Evolutionary conservation across 2,888 invertebrate species (phyloP).

Genomic region (Himalopsyche anomala): DNA sequence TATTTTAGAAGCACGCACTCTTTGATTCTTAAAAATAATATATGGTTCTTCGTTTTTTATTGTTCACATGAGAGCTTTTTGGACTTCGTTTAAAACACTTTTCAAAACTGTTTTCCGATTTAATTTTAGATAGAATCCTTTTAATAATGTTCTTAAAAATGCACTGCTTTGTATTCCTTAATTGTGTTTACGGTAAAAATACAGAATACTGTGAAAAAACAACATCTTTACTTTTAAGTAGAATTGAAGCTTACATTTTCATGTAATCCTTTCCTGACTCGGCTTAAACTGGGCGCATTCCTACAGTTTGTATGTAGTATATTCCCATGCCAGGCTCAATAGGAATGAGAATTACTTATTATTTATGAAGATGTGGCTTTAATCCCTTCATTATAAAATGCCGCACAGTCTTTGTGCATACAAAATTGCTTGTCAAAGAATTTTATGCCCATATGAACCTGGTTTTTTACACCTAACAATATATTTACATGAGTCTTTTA

Average conservation of each 20-base stretch:
- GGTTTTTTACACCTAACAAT: too few relatives aligned
- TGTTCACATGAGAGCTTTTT: too few relatives aligned
- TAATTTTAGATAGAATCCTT: background rate
- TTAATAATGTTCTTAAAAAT: background rate
- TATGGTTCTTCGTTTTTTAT: too few relatives aligned
- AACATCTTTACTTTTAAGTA: conserved; percentile 6
- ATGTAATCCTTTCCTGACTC: conserved; percentile 12
- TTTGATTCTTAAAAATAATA: too few relatives aligned
- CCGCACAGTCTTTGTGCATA: conserved; percentile 17
- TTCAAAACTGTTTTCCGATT: background rate
- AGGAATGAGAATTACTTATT: conserved; percentile 24
- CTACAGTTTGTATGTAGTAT: background rate
- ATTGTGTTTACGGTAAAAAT: background rate
- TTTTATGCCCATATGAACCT: background rate
- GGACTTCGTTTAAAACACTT: background rate
- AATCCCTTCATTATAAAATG: conserved; percentile 39
- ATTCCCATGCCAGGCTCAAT: background rate
- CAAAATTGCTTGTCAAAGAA: conserved; percentile 9
- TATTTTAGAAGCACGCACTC: too few relatives aligned
- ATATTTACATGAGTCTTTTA: too few relatives aligned
- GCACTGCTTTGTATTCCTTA: background rate
- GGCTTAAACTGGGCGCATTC: background rate
- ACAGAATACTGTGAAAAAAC: background rate
- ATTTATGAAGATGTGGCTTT: conserved; percentile 7
- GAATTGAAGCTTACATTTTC: background rate